Evolutionary conservation across 2,888 invertebrate species (phyloP).

Genomic region (Meiosimyza platycephala): DNA sequence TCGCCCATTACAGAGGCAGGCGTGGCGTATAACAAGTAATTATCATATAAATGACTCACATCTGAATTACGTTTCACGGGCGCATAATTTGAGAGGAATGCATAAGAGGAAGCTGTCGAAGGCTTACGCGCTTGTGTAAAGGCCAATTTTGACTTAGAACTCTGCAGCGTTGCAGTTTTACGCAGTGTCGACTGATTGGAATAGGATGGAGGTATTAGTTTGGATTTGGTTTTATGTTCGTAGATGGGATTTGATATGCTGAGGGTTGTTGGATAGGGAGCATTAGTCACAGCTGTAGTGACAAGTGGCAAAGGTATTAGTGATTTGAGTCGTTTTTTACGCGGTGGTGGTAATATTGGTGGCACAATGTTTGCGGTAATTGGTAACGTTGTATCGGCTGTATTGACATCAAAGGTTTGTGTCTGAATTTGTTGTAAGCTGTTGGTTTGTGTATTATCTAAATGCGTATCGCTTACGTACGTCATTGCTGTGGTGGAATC

Average conservation of each 20-base stretch:
- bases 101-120: conserved; percentile 63
- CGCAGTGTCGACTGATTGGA: conserved; percentile 62
- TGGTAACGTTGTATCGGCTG: conserved; percentile 25
- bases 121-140: conserved; percentile 48
- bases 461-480: conserved; percentile 67
- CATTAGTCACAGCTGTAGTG: conserved; percentile 12
- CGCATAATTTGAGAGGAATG: conserved; percentile 57
- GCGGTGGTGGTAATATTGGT: conserved; percentile 60
- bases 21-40: conserved; percentile 60
- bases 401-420: conserved; percentile 18
- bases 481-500: conserved; percentile 51
- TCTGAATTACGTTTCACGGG: conserved; percentile 63
- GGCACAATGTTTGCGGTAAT: conserved; percentile 40
- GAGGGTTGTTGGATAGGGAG: background rate
- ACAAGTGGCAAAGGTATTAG: conserved; percentile 55
- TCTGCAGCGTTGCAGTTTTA: conserved; percentile 45
- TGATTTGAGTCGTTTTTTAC: conserved; percentile 63
- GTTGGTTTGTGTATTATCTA: conserved; percentile 54
- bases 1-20: conserved; percentile 46
- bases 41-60: conserved; percentile 64
- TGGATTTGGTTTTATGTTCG: conserved; percentile 54
- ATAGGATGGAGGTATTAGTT: conserved; percentile 59
- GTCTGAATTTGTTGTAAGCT: conserved; percentile 22
- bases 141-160: conserved; percentile 41
- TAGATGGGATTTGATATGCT: conserved; percentile 46